Evolutionary conservation across 2,113 vertebrate genomes (phyloP), one percentile per base, ranked within the genome.

Genomic region (Athene cunicularia): DNA sequence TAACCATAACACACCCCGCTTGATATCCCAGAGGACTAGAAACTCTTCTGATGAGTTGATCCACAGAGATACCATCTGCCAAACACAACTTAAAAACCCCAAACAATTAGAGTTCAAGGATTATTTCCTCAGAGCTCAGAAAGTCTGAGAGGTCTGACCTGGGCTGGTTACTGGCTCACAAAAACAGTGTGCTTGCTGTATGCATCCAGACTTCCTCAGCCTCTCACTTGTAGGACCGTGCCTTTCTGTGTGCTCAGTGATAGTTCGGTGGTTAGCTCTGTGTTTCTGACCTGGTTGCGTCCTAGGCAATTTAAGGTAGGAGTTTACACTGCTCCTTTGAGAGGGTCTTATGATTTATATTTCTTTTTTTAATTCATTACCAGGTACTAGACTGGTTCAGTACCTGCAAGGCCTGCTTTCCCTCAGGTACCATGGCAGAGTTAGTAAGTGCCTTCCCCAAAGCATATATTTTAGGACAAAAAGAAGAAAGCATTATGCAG

Each of bases 151-250:
- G 35, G 22, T 53, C 59, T 77, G 68, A 39, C 13, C 18, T 22
- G 45, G 55, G 10, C 30, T 64, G 19, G 21, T 45, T 19, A 17
- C 80, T 91, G 47, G 22, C 50, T 67, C 66, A 58, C 47, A 43
- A 1, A 4, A 33, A 27, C 47, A 80, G 47, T 18, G n/a, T 41
- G 43, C 19, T 90, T 47, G 63, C 43, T 84, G 9, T 30, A 1
- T 0, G 1, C 37, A 43, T 75, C 49, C 74, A 56, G 45, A 88
- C 35, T 33, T 52, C 21, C 33, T 89, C 49, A 70, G 70, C 50
- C 35, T 77, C 12, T 20, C 2, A 0, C 64, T 59, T 67, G n/a
- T 21, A 55, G 49, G 32, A 59, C 0, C 0, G 27, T 58, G 43
- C 10, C 19, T 63, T 64, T 9, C 28, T 30, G 22, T 2, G 0